Percentiles rank a stretch among this genome's conserved stretches.
phyloP scores from a whole-genome alignment of 2,113 vertebrate species.

The Mola mola region DNA sequence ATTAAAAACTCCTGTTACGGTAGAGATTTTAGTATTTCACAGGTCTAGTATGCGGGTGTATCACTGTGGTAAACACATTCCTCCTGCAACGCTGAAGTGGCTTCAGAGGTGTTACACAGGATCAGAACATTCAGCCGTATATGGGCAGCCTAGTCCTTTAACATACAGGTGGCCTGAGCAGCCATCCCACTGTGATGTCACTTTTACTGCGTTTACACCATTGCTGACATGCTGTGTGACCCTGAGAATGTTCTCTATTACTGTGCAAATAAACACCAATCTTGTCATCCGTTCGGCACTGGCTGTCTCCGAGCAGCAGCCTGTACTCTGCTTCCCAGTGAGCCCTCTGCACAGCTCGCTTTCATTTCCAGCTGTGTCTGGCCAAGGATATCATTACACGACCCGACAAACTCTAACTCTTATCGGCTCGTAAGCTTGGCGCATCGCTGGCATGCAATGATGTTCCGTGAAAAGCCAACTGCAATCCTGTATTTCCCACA shows the following conservation, averaged over 20 bases:
- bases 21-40: constrained; percentile 9
- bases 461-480: background rate
- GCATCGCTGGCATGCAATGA: constrained; percentile 20
- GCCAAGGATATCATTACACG: constrained; percentile 27
- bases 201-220: constrained; percentile 42
- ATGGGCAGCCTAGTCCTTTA: constrained; percentile 34
- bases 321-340: constrained; percentile 35
- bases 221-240: constrained; percentile 8
- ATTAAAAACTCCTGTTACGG: background rate
- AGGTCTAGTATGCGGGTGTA: constrained; percentile 1
- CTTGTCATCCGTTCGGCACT: constrained; percentile 21
- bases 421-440: background rate
- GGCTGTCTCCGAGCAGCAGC: constrained; percentile 34
- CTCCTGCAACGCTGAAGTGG: constrained; percentile 10
- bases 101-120: constrained; percentile 34
- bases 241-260: constrained; percentile 38
- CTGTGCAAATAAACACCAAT: constrained; percentile 56
- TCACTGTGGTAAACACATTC: constrained; percentile 57
- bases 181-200: constrained; percentile 23
- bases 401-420: constrained; percentile 38
- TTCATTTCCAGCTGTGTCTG: constrained; percentile 54
- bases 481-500: constrained; percentile 50
- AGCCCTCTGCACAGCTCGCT: constrained; percentile 19
- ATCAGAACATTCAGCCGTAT: constrained; percentile 46
- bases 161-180: constrained; percentile 52